These are phyloP conservation scores for Tinamus major DNA, from an alignment of 2,797 vertebrate species.

Conservation along the genomic window DNA sequence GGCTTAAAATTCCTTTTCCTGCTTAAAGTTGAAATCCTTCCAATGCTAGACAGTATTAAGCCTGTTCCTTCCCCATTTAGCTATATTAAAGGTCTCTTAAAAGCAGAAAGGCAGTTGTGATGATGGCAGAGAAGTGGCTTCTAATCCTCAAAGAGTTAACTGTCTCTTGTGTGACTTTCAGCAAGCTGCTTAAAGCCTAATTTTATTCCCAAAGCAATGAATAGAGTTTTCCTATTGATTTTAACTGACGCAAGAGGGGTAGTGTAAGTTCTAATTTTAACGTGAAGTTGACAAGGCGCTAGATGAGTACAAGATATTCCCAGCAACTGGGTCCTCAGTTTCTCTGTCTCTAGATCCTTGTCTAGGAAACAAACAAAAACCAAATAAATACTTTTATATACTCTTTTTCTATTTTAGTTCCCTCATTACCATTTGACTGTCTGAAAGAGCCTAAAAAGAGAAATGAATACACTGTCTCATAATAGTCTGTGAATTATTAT, in stretches of 20 bases:
- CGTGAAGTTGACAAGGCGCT: background rate
- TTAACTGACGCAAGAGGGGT: background rate
- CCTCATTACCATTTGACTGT: background rate
- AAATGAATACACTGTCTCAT: background rate
- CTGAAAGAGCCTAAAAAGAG: background rate
- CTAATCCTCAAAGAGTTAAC: background rate
- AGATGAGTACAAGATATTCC: background rate
- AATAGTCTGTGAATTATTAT: background rate
- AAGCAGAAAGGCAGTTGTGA: background rate
- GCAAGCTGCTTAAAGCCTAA: background rate
- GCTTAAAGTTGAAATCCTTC: conserved; percentile 11
- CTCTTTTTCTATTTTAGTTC: background rate
- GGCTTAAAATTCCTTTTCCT: conserved; percentile 31
- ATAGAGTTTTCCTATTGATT: background rate
- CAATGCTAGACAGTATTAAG: background rate
- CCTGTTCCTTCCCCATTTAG: background rate
- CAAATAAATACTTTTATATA: background rate
- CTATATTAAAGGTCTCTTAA: background rate
- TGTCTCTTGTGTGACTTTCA: background rate
- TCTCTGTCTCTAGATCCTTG: background rate
- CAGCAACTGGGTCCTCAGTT: background rate
- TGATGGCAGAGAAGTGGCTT: background rate
- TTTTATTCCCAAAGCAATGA: background rate
- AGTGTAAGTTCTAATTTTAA: background rate
- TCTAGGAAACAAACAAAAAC: background rate